Evolutionary conservation across 2,113 vertebrate species (phyloP).

Genomic region (Alectura lathami): DNA sequence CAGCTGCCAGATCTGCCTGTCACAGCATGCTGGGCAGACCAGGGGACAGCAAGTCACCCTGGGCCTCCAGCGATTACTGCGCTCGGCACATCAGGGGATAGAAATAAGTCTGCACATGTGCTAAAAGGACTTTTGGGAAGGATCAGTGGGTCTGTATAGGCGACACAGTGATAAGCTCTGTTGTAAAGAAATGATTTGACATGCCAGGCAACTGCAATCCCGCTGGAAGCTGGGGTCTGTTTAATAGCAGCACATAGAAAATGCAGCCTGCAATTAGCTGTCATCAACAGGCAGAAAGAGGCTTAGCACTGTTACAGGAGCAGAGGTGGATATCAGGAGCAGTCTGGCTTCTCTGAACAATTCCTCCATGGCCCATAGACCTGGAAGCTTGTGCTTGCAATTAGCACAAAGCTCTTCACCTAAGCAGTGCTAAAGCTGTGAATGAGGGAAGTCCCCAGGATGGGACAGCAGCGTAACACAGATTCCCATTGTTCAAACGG

Average conservation of each 20-base stretch:
- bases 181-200: constrained; percentile 68
- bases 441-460: background rate
- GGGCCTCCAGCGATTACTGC: constrained; percentile 31
- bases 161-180: constrained; percentile 71
- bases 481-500: background rate
- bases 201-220: constrained; percentile 65
- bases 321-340: constrained; percentile 57
- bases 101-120: constrained; percentile 63
- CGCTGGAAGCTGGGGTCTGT: constrained; percentile 50
- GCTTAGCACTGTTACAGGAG: constrained; percentile 44
- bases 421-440: background rate
- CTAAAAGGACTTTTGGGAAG: constrained; percentile 67
- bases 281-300: constrained; percentile 52
- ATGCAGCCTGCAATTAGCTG: constrained; percentile 46
- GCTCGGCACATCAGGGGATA: constrained; percentile 31
- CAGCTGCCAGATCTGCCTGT: constrained; percentile 64
- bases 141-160: constrained; percentile 29
- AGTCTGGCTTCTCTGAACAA: constrained; percentile 8
- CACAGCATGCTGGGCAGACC: background rate
- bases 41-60: constrained; percentile 16
- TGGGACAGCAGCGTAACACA: background rate
- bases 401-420: background rate
- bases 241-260: constrained; percentile 49
- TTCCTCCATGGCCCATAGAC: background rate
- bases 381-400: background rate